Conservation (phyloP, 2,113 vertebrate genomes). For the Gasterosteus nipponicus region DNA sequence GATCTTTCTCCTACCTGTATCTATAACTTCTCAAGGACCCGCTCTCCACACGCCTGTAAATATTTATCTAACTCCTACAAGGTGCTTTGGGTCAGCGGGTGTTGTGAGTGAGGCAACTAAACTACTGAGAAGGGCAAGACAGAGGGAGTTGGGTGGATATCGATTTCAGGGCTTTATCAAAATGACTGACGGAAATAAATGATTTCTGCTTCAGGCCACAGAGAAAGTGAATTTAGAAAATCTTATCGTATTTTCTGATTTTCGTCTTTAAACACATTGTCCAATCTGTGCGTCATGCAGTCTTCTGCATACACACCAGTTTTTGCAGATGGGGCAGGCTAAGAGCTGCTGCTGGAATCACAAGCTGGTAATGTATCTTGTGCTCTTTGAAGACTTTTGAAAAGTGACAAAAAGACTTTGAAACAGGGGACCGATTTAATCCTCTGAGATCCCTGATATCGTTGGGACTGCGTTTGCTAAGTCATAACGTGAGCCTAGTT, state of each 20-base stretch:
- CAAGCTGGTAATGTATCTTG: neutral
- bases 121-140: constrained; percentile 14
- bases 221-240: constrained; percentile 40
- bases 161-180: constrained; percentile 53
- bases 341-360: constrained; percentile 17
- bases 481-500: constrained; percentile 7
- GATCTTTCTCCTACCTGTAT: constrained; percentile 12
- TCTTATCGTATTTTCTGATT: constrained; percentile 39
- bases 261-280: constrained; percentile 33
- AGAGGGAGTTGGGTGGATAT: constrained; percentile 20
- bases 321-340: neutral
- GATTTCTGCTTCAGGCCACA: constrained; percentile 36
- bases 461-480: neutral
- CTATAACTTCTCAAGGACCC: constrained; percentile 31
- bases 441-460: constrained; percentile 9
- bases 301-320: constrained; percentile 6
- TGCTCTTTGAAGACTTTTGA: constrained; percentile 17
- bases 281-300: constrained; percentile 43
- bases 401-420: constrained; percentile 16
- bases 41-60: constrained; percentile 23
- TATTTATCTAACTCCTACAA: constrained; percentile 47
- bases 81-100: constrained; percentile 17
- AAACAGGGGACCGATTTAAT: neutral
- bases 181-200: constrained; percentile 49
- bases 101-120: constrained; percentile 19